Percentiles rank a stretch among this genome's conserved stretches.
Conservation (phyloP, 35 echinoderm and acorn worm species). For the Stichopus chloronotus region DNA sequence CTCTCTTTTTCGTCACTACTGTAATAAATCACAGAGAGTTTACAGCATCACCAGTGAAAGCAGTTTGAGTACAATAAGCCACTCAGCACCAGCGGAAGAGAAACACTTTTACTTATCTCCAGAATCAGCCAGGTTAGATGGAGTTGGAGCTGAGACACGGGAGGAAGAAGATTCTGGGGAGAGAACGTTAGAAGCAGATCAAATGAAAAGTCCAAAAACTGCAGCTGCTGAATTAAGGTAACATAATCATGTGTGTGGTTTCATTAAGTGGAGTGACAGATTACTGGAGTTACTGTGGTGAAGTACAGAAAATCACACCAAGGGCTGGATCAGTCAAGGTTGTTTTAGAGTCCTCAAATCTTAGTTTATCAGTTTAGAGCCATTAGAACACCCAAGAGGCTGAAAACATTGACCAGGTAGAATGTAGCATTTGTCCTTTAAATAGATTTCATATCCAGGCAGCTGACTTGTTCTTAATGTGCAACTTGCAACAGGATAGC, state of each 20-base stretch:
- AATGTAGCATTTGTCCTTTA: not conserved
- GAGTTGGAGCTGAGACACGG: constrained; percentile 20
- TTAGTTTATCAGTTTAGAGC: not conserved
- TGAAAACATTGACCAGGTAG: not conserved
- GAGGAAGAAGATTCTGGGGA: constrained; percentile 16
- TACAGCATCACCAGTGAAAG: constrained; percentile 32
- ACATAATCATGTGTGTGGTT: not conserved
- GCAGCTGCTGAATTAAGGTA: constrained; percentile 55
- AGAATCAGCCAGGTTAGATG: constrained; percentile 27
- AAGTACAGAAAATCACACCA: not conserved
- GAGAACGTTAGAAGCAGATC: not conserved
- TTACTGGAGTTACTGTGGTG: not conserved
- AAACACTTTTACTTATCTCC: constrained; percentile 35
- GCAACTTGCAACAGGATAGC: too few relatives aligned
- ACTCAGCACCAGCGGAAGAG: not conserved
- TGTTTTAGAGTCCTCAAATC: not conserved
- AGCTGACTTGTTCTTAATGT: too few relatives aligned
- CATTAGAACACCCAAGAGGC: not conserved
- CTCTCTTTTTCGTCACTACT: too few relatives aligned
- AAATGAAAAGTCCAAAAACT: constrained; percentile 44
- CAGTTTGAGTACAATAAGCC: constrained; percentile 49
- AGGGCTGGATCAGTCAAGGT: not conserved
- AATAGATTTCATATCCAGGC: too few relatives aligned
- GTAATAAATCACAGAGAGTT: not conserved
- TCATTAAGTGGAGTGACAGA: not conserved